phyloP scores from a whole-genome alignment of 1,140 invertebrate species.

The Streblospio benedicti region DNA sequence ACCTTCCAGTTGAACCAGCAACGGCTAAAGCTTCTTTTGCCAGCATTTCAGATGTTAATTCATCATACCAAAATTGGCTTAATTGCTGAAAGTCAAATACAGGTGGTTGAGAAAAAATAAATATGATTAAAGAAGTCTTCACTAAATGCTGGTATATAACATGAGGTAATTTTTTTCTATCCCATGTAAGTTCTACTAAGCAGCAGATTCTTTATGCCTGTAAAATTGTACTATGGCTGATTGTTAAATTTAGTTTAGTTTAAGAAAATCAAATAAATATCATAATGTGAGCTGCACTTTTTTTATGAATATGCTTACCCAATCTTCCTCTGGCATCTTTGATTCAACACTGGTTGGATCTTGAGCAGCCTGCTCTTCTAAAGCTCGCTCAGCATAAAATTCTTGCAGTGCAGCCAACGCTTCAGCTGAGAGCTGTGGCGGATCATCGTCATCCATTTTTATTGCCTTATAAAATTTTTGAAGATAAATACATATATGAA shows the following conservation, averaged over 20 bases:
- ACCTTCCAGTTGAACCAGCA: constrained; percentile 51
- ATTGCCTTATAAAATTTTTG: no score
- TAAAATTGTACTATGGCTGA: no score
- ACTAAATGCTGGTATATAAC: no score
- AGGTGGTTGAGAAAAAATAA: no score
- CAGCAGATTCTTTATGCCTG: no score
- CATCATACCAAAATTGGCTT: constrained; percentile 93
- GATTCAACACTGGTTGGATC: constrained; percentile 51
- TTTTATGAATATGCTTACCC: constrained; percentile 62
- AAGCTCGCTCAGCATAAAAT: constrained; percentile 66
- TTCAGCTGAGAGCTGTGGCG: constrained; percentile 58
- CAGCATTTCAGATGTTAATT: constrained; percentile 62
- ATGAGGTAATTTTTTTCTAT: no score
- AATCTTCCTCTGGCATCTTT: constrained; percentile 58
- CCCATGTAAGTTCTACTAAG: no score
- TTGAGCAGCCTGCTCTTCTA: constrained; percentile 47
- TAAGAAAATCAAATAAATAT: no score
- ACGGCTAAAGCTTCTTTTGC: constrained; percentile 56
- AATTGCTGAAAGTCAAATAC: constrained; percentile 67
- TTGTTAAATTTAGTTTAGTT: no score
- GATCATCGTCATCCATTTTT: constrained; percentile 61
- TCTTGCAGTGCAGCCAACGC: constrained; percentile 70
- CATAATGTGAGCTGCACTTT: not conserved
- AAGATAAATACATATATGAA: no score
- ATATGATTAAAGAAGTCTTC: no score